phyloP scores from a whole-genome alignment of 2,888 invertebrate genomes.

The Yponomeuta sedellus region DNA sequence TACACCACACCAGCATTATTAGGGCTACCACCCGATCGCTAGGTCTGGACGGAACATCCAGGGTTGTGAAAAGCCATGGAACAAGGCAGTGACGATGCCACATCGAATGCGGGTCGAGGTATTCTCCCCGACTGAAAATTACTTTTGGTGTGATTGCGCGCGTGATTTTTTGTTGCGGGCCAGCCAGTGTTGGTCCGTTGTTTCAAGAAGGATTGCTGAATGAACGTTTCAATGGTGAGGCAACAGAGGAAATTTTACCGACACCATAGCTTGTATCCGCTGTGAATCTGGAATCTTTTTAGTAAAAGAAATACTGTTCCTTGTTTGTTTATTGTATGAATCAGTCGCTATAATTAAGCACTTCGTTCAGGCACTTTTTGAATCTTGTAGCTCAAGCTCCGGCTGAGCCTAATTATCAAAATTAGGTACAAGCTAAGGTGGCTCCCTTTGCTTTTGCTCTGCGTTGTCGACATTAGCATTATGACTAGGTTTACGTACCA shows the following conservation, averaged over 20 bases:
- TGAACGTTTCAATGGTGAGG: neutral
- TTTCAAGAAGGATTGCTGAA: neutral
- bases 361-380: too few relatives aligned
- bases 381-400: too few relatives aligned
- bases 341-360: too few relatives aligned
- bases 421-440: neutral
- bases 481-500: neutral
- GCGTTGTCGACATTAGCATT: neutral
- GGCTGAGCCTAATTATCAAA: too few relatives aligned
- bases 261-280: neutral
- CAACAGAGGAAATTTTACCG: neutral
- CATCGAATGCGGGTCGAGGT: neutral
- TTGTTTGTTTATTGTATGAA: too few relatives aligned
- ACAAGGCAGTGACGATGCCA: conserved; percentile 21
- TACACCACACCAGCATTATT: conserved; percentile 50
- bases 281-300: too few relatives aligned
- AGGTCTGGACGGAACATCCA: conserved; percentile 34
- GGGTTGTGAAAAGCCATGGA: conserved; percentile 63
- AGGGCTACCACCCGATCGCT: conserved; percentile 32
- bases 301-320: too few relatives aligned
- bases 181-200: neutral
- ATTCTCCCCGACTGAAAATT: neutral
- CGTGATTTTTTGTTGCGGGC: neutral
- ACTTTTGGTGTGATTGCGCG: conserved; percentile 1
- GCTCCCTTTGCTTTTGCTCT: neutral